Percentiles rank a stretch among this genome's conserved stretches.
Conservation (phyloP, 2,888 invertebrate genomes). For the Pyrgus malvae region DNA sequence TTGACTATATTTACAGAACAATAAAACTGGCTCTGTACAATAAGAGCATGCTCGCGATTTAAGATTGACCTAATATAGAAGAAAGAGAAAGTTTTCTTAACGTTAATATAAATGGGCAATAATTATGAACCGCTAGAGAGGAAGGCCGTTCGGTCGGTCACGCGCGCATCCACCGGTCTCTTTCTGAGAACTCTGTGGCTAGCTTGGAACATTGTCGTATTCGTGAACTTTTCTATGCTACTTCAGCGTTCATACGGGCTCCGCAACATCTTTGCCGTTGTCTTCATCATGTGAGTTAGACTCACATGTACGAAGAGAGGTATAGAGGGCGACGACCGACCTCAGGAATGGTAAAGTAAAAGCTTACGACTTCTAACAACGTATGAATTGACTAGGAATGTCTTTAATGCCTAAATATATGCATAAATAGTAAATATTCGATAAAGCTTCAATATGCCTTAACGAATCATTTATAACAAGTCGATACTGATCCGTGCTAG, state of each 20-base stretch:
- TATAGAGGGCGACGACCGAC: too few species aligned
- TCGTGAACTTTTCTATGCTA: constrained; percentile 10
- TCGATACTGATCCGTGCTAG: neutral
- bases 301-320: too few species aligned
- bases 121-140: constrained; percentile 57
- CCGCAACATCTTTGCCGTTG: too few species aligned
- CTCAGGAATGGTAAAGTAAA: too few species aligned
- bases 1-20: neutral
- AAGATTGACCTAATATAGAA: constrained; percentile 52
- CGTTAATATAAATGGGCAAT: constrained; percentile 55
- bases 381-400: neutral
- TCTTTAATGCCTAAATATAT: too few species aligned
- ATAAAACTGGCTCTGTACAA: neutral
- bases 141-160: constrained; percentile 59
- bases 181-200: constrained; percentile 20
- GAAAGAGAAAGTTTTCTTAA: constrained; percentile 65
- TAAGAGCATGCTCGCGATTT: constrained; percentile 40
- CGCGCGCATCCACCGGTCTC: constrained; percentile 43
- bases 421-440: too few species aligned
- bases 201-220: constrained; percentile 15
- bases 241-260: neutral
- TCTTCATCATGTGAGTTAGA: too few species aligned
- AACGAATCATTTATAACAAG: too few species aligned
- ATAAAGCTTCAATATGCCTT: too few species aligned
- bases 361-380: neutral